Evolutionary conservation across 2,113 vertebrate genomes (phyloP).

Genomic region (Lophochroa leadbeateri): DNA sequence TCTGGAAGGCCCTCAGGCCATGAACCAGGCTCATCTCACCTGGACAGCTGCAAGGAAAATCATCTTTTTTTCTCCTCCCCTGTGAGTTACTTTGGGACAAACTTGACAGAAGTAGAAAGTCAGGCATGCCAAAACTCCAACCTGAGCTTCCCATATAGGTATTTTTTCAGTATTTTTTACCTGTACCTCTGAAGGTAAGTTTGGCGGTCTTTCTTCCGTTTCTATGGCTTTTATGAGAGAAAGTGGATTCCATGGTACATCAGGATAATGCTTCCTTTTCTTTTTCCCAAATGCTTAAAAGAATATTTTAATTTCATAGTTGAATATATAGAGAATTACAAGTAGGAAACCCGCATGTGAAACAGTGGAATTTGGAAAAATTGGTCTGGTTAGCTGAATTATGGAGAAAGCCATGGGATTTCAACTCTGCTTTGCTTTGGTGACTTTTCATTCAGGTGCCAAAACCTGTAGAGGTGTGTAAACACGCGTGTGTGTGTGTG

Average conservation of each 20-base stretch:
- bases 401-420: neutral
- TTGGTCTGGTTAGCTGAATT: rapidly evolving
- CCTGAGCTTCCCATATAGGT: neutral
- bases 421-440: neutral
- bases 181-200: neutral
- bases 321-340: neutral
- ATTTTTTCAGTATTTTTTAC: neutral
- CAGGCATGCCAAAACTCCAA: rapidly evolving
- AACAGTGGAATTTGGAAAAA: neutral
- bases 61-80: neutral
- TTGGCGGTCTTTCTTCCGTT: neutral
- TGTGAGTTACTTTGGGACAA: neutral
- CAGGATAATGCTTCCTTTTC: neutral
- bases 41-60: neutral
- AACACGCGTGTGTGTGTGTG: rapidly evolving
- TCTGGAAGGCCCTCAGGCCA: neutral
- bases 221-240: neutral
- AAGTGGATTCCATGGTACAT: neutral
- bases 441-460: too few relatives aligned
- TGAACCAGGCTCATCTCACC: neutral
- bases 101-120: neutral
- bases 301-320: neutral
- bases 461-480: too few relatives aligned
- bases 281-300: neutral
- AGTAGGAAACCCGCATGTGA: rapidly evolving